phyloP scores from a whole-genome alignment of 2,888 invertebrate genomes.

The Sesia apiformis region DNA sequence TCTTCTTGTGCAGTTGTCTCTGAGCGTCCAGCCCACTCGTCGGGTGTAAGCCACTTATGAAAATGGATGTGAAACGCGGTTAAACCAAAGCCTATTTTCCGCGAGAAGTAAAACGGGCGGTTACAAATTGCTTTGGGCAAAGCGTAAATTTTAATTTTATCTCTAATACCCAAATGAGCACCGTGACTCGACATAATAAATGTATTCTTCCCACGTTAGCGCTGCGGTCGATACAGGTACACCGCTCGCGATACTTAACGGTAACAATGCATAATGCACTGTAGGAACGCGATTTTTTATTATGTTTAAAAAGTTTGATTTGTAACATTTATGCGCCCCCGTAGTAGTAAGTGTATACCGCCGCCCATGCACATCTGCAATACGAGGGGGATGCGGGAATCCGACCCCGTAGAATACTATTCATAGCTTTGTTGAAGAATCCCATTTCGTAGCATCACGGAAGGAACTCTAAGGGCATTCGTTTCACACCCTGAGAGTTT shows the following conservation, averaged over 20 bases:
- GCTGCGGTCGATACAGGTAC: slow-evolving; percentile 30
- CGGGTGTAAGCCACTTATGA: slow-evolving; percentile 67
- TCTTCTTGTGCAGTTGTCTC: slow-evolving; percentile 4
- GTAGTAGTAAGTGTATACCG: no score
- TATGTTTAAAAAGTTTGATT: no score
- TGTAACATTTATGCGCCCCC: no score
- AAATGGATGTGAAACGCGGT: slow-evolving; percentile 68
- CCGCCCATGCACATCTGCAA: no score
- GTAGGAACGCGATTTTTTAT: no score
- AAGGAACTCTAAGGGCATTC: no score
- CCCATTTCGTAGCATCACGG: no score
- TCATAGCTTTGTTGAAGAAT: no score
- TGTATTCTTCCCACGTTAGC: slow-evolving; percentile 68
- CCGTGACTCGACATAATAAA: slow-evolving; percentile 73
- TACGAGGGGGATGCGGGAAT: no score
- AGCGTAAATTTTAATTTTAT: slow-evolving; percentile 75
- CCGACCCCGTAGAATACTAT: no score
- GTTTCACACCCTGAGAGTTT: no score
- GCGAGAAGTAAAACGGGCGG: slow-evolving; percentile 67
- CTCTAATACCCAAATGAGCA: slow-evolving; percentile 74
- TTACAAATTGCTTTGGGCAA: slow-evolving; percentile 74
- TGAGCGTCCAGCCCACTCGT: slow-evolving; percentile 28
- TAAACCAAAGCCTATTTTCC: slow-evolving; percentile 73
- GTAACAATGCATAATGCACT: no score
- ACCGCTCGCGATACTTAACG: neutral